Evolutionary conservation across 2,888 invertebrate species (phyloP), one percentile per base, ranked within the genome.

Genomic region (Eupithecia vulgata): DNA sequence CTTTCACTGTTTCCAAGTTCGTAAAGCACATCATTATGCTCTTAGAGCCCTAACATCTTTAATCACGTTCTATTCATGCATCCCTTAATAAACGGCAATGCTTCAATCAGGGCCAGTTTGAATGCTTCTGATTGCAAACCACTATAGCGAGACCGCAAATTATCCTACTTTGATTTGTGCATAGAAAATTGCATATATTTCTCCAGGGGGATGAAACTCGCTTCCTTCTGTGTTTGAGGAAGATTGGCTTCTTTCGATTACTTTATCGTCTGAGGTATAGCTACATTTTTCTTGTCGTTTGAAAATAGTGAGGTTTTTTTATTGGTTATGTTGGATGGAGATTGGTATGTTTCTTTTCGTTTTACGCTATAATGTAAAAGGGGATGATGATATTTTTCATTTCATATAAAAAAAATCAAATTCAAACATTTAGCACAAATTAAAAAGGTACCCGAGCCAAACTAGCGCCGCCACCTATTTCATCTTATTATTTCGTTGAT

Each of bases 181-280:
- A 77, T 77, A 66, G 73, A 72, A 71, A 70, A 73, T 74, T 74
- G 77, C 76, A 73, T 73, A 59, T 78, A 79, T 80, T 79, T 80
- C 78, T 71, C 80, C 1, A 21, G 79, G 68, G 80, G 48, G 52
- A 52, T 30, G 59, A 7, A 37, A 37, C n/a, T 12, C 64, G 12
- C 37, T 64, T 40, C 61, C 61, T 68, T n/a, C 17, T 59, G 40
- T 40, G 42, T 61, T 68, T 61, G 61, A 45, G 25, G 13, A 45
- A 61, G 61, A 68, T 61, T 61, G 42, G 42, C 42, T 67, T 68
- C 40, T 68, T 68, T 61, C 57, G 68, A 68, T 68, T 67, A 52
- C 52, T 35, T 52, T 59, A 30, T 21, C 48, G 21, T 62, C 61
- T 69, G 34, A 62, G 62, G 62, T 69, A 67, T 40, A n/a, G n/a